Evolutionary conservation across 2,113 vertebrate species (phyloP).

Genomic region (Rhinoderma darwinii): DNA sequence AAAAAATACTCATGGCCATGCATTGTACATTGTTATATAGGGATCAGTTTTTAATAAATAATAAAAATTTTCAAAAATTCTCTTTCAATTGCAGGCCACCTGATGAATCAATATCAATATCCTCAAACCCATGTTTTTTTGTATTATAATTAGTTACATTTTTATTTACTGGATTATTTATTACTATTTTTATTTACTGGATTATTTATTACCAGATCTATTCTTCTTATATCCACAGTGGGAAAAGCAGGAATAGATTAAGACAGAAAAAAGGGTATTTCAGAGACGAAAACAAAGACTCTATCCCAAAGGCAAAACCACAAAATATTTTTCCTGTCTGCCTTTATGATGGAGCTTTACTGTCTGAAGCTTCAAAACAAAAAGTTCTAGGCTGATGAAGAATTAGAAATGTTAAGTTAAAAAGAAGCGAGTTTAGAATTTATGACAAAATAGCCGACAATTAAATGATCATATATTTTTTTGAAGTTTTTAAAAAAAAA

Average conservation of each 20-base stretch:
- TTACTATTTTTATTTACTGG: not conserved
- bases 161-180: not conserved
- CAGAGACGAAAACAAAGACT: not conserved
- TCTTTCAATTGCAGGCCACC: not conserved
- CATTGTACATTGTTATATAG: too few relatives aligned
- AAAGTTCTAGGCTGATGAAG: not conserved
- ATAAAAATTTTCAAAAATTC: too few relatives aligned
- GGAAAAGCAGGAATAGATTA: not conserved
- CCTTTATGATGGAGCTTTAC: not conserved
- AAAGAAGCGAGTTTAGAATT: not conserved
- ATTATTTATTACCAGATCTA: not conserved
- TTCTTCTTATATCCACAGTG: not conserved
- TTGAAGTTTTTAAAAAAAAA: too few relatives aligned
- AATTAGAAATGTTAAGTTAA: not conserved
- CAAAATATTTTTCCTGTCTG: constrained; percentile 25
- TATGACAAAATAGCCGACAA: not conserved
- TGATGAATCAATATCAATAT: not conserved
- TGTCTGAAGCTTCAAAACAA: not conserved
- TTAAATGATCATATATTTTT: too few relatives aligned
- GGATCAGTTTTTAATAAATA: too few relatives aligned
- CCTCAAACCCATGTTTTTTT: not conserved
- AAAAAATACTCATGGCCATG: too few relatives aligned
- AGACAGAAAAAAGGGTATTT: not conserved
- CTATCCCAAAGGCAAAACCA: constrained; percentile 20
- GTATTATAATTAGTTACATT: not conserved